Base-by-base conservation (phyloP, 2,797 vertebrate species). In the Cichlasoma orientale region DNA sequence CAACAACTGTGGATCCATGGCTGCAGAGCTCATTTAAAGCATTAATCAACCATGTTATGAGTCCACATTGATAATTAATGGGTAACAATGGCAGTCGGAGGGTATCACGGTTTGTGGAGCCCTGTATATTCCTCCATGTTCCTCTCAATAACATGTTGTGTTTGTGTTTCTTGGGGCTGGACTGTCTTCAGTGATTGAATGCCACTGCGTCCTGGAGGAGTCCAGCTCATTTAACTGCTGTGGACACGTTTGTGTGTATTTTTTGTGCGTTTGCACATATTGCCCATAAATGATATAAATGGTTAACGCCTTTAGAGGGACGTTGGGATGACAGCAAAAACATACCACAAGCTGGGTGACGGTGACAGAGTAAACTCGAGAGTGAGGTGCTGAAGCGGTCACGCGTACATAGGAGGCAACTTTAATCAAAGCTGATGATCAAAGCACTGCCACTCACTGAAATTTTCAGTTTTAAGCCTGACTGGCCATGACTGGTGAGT, bases 131-230 rank as follows among this genome's bases (percentile, higher is more conserved):
- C 87, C 72, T 74, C 73, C 76, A 87, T 82, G 90, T 85, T 90
- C 86, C 83, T 79, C 82, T 87, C 84, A 85, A 87, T 81, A 87
- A 63, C 56, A 16, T 73, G 79, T 84, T 87, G 76, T 87, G 88
- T 90, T 90, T 80, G 88, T 89, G 74, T 78, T 91, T 89, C 92
- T 86, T 52, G 10, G 87, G 91, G 90, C 78, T 58, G 66, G 69
- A 79, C 86, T 92, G 93, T 93, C 92, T 75, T 72, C 73, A 11
- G 88, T 93, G 93, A 95, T 93, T 93, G 94, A 94, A 89, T 78
- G 86, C 85, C 69, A 84, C 82, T 92, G 90, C 85, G 91, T 94
- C 92, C 89, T 82, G 87, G 76, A 89, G 89, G 87, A 92, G 92
- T 90, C 88, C 92, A 86, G 77, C 93, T 90, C 92, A 93, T 93